phyloP scores from a whole-genome alignment of 1,140 invertebrate species.

The Doryteuthis pealeii region DNA sequence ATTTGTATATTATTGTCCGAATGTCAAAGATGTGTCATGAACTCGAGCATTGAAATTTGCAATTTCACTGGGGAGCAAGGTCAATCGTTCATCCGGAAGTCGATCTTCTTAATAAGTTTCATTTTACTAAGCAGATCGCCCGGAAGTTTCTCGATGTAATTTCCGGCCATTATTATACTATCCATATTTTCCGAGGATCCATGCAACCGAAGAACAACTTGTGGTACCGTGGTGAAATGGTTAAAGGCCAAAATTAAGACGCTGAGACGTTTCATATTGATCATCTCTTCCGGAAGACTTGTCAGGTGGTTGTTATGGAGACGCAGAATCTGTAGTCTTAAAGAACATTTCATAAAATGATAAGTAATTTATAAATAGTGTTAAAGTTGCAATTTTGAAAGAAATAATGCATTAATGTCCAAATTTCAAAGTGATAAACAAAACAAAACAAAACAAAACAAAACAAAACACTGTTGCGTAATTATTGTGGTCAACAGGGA shows the following conservation, averaged over 20 bases:
- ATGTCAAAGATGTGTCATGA: constrained; percentile 58
- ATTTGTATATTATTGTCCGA: constrained; percentile 53
- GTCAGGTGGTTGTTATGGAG: constrained; percentile 57
- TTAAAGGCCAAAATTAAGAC: constrained; percentile 59
- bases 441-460: too few species aligned
- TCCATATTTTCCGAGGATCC: constrained; percentile 41
- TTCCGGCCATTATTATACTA: constrained; percentile 60
- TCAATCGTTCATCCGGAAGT: constrained; percentile 57
- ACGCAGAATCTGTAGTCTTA: constrained; percentile 54
- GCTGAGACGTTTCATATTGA: constrained; percentile 45
- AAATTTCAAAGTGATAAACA: too few species aligned
- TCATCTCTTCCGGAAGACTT: constrained; percentile 51
- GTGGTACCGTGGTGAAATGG: constrained; percentile 51
- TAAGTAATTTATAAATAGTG: too few species aligned
- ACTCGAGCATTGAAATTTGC: constrained; percentile 55
- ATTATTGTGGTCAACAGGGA: too few species aligned
- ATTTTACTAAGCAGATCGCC: constrained; percentile 49
- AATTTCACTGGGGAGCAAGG: constrained; percentile 52
- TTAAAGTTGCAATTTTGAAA: too few species aligned
- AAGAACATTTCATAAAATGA: too few species aligned
- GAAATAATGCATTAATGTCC: too few species aligned
- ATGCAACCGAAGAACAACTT: constrained; percentile 41
- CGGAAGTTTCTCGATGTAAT: constrained; percentile 50
- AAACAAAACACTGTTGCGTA: too few species aligned
- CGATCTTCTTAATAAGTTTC: constrained; percentile 56